A percentile compares a stretch with the other conserved stretches of the same genome.
These are phyloP conservation scores for Melanotaenia pygmaea DNA, from an alignment of 2,797 vertebrate genomes.

Conservation along the genomic window DNA sequence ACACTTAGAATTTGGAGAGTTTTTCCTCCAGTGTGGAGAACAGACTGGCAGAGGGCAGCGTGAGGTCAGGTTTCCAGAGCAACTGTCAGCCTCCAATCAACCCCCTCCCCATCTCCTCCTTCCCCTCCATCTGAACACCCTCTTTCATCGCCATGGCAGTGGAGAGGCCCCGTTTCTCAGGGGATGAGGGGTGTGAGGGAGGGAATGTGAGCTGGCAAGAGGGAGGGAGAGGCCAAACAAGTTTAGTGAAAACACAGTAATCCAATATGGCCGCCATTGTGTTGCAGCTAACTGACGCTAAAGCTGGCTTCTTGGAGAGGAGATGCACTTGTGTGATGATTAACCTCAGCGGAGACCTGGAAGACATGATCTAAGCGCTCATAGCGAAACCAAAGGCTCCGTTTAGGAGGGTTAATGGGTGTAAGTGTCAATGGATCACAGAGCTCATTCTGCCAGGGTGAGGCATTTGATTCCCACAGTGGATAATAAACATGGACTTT, in stretches of 20 bases:
- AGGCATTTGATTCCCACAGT: constrained; percentile 11
- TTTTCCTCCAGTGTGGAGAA: constrained; percentile 76
- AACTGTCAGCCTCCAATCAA: constrained; percentile 74
- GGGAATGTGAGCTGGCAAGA: constrained; percentile 76
- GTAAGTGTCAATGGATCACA: constrained; percentile 14
- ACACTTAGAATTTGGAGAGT: constrained; percentile 62
- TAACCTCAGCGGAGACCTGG: constrained; percentile 51
- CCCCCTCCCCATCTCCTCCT: constrained; percentile 50
- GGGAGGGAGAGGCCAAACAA: constrained; percentile 78
- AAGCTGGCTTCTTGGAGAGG: constrained; percentile 30
- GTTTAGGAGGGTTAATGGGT: constrained; percentile 37
- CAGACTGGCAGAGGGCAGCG: constrained; percentile 79
- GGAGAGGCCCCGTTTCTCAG: constrained; percentile 77
- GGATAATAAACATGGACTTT: neutral
- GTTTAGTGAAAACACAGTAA: constrained; percentile 81
- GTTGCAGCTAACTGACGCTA: constrained; percentile 31
- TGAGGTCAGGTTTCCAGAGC: constrained; percentile 81
- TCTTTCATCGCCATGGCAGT: constrained; percentile 83
- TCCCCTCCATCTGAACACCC: constrained; percentile 71
- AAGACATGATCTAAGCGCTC: constrained; percentile 19
- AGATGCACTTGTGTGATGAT: constrained; percentile 61
- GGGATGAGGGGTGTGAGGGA: constrained; percentile 68
- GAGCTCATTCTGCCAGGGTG: neutral
- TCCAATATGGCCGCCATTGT: constrained; percentile 82
- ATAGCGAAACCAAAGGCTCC: constrained; percentile 10